Evolutionary conservation across 2,888 invertebrate genomes (phyloP).

Genomic region (Thecophora atra): DNA sequence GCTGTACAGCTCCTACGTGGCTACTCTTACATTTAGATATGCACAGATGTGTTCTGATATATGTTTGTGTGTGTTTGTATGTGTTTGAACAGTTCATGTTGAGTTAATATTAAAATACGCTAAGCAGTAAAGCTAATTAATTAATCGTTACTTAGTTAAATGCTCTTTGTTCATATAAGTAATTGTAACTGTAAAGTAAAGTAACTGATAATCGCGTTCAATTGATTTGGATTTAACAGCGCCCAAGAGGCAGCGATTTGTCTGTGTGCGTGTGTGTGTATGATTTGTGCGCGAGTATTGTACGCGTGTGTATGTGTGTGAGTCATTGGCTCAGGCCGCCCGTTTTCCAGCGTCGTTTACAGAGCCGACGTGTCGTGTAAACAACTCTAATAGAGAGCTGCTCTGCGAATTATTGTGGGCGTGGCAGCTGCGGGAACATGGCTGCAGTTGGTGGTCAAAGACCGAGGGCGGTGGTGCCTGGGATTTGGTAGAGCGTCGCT

Average conservation of each 20-base stretch:
- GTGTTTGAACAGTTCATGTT: conserved; percentile 28
- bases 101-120: conserved; percentile 4
- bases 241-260: not conserved
- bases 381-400: not conserved
- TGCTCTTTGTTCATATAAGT: not conserved
- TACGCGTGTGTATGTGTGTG: conserved; percentile 10
- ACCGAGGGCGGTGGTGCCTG: conserved; percentile 75
- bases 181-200: not conserved
- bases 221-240: not conserved
- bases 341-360: not conserved
- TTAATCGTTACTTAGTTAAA: conserved; percentile 19
- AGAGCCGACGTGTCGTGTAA: not conserved
- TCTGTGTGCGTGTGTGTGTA: conserved; percentile 28
- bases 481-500: conserved; percentile 76
- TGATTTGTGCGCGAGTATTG: conserved; percentile 20
- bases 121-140: conserved; percentile 22
- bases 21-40: conserved; percentile 28
- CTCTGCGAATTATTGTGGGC: conserved; percentile 43
- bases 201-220: conserved; percentile 3
- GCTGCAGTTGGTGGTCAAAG: conserved; percentile 72
- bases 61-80: not conserved
- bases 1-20: conserved; percentile 25
- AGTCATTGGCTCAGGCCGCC: not conserved
- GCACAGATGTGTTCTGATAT: not conserved
- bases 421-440: conserved; percentile 58